phyloP scores from a whole-genome alignment of 2,888 invertebrate species.

The Hyles lineata region DNA sequence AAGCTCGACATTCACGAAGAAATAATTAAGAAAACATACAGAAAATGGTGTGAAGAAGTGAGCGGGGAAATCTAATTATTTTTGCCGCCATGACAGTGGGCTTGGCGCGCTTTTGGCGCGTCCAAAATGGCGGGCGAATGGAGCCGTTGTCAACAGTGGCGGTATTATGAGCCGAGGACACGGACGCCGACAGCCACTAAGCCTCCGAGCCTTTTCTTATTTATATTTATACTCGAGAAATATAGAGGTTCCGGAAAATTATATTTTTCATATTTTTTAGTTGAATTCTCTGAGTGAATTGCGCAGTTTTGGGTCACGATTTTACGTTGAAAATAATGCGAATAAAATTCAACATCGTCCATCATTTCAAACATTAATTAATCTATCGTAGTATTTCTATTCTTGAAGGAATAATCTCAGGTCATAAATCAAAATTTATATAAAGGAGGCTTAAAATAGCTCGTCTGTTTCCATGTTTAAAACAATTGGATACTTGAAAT shows the following conservation, averaged over 20 bases:
- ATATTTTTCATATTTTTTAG: constrained; percentile 37
- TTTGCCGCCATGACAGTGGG: constrained; percentile 77
- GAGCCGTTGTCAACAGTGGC: constrained; percentile 70
- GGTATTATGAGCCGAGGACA: constrained; percentile 76
- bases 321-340: not conserved
- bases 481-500: no score
- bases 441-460: no score
- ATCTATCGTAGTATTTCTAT: no score
- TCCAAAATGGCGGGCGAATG: constrained; percentile 72
- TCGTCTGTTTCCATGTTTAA: no score
- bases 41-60: constrained; percentile 75
- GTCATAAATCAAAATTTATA: no score
- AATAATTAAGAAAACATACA: constrained; percentile 82
- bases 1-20: constrained; percentile 64
- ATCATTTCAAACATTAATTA: no score
- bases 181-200: constrained; percentile 73
- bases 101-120: constrained; percentile 72
- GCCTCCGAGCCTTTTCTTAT: constrained; percentile 69
- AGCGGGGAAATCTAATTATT: constrained; percentile 80
- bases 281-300: not conserved
- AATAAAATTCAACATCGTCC: not conserved
- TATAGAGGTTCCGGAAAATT: constrained; percentile 65
- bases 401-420: no score
- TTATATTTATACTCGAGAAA: constrained; percentile 66
- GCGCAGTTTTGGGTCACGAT: not conserved